phyloP scores from a whole-genome alignment of 1,140 invertebrate genomes.

The Hirudo medicinalis region DNA sequence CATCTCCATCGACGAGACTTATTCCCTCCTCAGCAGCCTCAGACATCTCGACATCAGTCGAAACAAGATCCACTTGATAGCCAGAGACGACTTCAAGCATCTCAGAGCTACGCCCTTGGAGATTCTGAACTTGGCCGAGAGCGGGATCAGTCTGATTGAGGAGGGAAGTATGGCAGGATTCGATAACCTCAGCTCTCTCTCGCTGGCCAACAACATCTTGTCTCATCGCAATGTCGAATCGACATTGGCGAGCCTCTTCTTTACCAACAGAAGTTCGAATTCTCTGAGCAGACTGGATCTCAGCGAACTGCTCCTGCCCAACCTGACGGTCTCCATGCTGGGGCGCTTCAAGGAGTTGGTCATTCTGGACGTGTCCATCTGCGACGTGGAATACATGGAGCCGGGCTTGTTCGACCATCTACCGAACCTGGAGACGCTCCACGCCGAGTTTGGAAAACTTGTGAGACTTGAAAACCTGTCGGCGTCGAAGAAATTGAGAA shows the following conservation, averaged over 20 bases:
- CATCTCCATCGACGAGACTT: constrained; percentile 14
- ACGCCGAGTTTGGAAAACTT: constrained; percentile 14
- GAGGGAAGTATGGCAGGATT: constrained; percentile 4
- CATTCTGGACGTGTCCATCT: constrained; percentile 14
- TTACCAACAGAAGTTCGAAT: not conserved
- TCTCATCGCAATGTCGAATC: constrained; percentile 1
- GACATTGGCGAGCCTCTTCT: not conserved
- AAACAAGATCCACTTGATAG: constrained; percentile 21
- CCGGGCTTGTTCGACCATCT: constrained; percentile 15
- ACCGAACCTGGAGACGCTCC: constrained; percentile 18
- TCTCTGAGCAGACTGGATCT: constrained; percentile 20
- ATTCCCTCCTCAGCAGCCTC: constrained; percentile 6
- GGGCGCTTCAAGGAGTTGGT: constrained; percentile 13
- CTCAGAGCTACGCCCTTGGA: constrained; percentile 15
- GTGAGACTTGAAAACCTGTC: constrained; percentile 18
- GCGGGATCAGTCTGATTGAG: constrained; percentile 13
- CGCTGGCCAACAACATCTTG: constrained; percentile 16
- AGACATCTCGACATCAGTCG: constrained; percentile 19
- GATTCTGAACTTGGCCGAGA: constrained; percentile 19
- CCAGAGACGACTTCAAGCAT: constrained; percentile 7
- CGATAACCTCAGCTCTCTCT: constrained; percentile 17
- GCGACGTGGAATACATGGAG: constrained; percentile 18
- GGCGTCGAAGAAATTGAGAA: constrained; percentile 10
- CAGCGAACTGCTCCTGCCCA: constrained; percentile 16
- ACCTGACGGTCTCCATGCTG: constrained; percentile 18